phyloP scores from a whole-genome alignment of 1,140 invertebrate genomes.

The Aporrectodea caliginosa region DNA sequence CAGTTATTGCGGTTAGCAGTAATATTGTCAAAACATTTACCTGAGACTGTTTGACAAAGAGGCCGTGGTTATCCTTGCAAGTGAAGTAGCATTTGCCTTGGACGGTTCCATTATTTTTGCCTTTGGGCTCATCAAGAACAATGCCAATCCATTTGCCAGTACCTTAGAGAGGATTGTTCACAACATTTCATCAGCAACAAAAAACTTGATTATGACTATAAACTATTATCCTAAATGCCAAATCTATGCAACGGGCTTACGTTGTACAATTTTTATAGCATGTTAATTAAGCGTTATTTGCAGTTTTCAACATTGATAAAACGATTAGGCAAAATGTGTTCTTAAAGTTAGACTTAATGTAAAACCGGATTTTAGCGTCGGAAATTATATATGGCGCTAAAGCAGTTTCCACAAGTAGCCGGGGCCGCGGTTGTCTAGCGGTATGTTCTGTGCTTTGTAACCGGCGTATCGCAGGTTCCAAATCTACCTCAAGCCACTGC shows the following conservation, averaged over 20 bases:
- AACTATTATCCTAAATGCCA: too few relatives aligned
- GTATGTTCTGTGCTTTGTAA: too few relatives aligned
- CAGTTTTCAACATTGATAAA: background rate
- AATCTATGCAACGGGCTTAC: too few relatives aligned
- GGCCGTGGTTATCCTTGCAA: slow-evolving; percentile 57
- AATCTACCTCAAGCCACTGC: too few relatives aligned
- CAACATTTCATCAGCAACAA: slow-evolving; percentile 9
- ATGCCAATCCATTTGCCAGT: slow-evolving; percentile 88
- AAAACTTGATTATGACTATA: background rate
- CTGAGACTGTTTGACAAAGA: slow-evolving; percentile 57
- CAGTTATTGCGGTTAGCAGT: too few relatives aligned
- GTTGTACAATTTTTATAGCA: background rate
- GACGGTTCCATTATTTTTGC: slow-evolving; percentile 97
- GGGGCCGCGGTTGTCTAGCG: too few relatives aligned
- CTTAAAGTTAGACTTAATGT: too few relatives aligned
- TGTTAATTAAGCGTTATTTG: background rate
- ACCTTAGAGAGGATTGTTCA: background rate
- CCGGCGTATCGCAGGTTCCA: too few relatives aligned
- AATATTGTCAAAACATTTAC: too few relatives aligned
- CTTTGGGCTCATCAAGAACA: slow-evolving; percentile 87
- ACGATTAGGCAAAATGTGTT: background rate
- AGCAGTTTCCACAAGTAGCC: too few relatives aligned
- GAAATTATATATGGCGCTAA: too few relatives aligned
- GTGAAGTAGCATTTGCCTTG: slow-evolving; percentile 66
- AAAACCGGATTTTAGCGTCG: too few relatives aligned